These are phyloP conservation scores for Miopithecus talapoin DNA, from an alignment of 2,797 vertebrate species.

Conservation along the genomic window DNA sequence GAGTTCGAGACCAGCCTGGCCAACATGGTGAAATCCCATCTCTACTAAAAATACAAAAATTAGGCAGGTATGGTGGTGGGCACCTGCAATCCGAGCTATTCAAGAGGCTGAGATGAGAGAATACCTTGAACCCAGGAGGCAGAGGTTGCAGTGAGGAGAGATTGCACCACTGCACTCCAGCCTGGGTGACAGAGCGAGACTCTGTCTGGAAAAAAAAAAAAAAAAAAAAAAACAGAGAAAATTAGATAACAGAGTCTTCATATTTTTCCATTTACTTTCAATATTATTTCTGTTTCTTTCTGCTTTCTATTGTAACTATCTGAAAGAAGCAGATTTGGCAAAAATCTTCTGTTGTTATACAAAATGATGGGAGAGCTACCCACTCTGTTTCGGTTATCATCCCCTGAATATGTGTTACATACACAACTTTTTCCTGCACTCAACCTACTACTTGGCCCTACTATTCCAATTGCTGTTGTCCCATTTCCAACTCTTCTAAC, in stretches of 20 bases:
- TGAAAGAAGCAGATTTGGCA: background rate
- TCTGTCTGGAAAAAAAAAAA: background rate
- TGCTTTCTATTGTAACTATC: background rate
- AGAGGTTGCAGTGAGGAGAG: background rate
- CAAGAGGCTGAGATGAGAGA: background rate
- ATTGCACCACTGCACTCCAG: rapidly evolving
- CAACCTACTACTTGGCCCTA: background rate
- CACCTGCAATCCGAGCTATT: background rate
- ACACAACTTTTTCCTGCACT: background rate
- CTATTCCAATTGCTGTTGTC: background rate
- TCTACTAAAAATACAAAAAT: background rate
- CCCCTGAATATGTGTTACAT: background rate
- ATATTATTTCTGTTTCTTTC: background rate
- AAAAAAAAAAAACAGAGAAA: background rate
- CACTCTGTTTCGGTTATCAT: background rate
- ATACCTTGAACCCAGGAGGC: background rate
- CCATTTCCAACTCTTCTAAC: background rate
- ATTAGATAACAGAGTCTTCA: background rate
- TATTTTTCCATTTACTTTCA: background rate
- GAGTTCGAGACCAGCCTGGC: background rate
- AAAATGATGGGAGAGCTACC: background rate
- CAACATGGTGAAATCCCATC: background rate
- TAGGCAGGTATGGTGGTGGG: background rate
- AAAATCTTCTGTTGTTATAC: background rate
- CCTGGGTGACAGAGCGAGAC: background rate